Conservation (phyloP, 2,888 invertebrate species). For the Hirtodrosophila cameraria region DNA sequence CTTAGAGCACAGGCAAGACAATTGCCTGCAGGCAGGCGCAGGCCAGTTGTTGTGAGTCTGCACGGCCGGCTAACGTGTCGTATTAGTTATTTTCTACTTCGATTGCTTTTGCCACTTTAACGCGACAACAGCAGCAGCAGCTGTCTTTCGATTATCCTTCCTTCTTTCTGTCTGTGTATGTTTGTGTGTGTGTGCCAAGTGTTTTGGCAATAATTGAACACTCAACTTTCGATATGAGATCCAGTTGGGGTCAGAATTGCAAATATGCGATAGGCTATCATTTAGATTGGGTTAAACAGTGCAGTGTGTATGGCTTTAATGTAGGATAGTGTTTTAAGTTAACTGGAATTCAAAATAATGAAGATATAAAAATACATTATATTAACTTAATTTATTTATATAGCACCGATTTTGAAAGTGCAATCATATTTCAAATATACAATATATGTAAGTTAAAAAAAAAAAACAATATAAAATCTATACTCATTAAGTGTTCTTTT, state of each 20-base stretch:
- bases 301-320: background rate
- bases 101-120: conserved; percentile 81
- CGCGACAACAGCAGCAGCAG: conserved; percentile 67
- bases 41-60: conserved; percentile 45
- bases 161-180: background rate
- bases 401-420: no score
- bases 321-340: background rate
- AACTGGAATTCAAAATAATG: no score
- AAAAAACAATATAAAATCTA: no score
- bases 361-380: no score
- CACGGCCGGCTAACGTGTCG: conserved; percentile 75
- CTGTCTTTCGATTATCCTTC: conserved; percentile 1
- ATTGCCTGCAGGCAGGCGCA: conserved; percentile 69
- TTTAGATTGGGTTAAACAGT: conserved; percentile 1
- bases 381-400: no score
- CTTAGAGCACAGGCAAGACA: conserved; percentile 65
- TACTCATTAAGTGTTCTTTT: no score
- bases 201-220: conserved; percentile 76
- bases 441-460: no score
- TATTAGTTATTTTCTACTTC: conserved; percentile 80
- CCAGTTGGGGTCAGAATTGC: conserved; percentile 19
- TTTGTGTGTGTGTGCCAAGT: conserved; percentile 52
- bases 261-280: conserved; percentile 16
- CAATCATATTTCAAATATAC: no score
- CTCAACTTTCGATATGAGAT: conserved; percentile 73